phyloP scores from a whole-genome alignment of 2,797 vertebrate species.

The Potorous gilbertii region DNA sequence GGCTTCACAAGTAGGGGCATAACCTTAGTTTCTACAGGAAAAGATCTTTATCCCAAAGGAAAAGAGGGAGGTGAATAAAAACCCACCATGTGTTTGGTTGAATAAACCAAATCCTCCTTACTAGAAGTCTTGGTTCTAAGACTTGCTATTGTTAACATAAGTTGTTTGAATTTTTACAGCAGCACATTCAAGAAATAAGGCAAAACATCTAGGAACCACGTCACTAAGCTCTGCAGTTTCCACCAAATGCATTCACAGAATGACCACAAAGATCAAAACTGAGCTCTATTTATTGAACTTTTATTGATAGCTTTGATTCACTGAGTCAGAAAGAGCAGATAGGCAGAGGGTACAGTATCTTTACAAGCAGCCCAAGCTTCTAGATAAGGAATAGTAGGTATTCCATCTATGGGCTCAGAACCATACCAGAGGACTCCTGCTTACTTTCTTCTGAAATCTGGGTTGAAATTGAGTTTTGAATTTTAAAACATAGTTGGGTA shows the following conservation, averaged over 20 bases:
- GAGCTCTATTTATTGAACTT: slow-evolving; percentile 2
- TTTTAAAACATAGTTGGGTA: not conserved
- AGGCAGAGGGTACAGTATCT: slow-evolving; percentile 1
- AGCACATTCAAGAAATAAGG: not conserved
- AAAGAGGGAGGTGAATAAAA: slow-evolving; percentile 62
- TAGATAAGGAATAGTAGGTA: slow-evolving; percentile 49
- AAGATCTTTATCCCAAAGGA: slow-evolving; percentile 83
- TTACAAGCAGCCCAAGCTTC: slow-evolving; percentile 64
- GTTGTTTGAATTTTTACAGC: slow-evolving; percentile 47
- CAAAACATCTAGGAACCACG: not conserved
- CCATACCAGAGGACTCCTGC: not conserved
- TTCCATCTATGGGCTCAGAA: slow-evolving; percentile 43
- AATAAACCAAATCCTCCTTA: slow-evolving; percentile 77
- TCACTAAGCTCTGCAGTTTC: slow-evolving; percentile 22
- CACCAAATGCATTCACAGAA: slow-evolving; percentile 28
- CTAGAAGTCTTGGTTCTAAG: slow-evolving; percentile 69
- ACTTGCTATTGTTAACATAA: slow-evolving; percentile 64
- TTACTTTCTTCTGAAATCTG: slow-evolving; percentile 64
- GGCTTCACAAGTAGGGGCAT: slow-evolving; percentile 83
- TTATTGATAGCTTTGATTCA: slow-evolving; percentile 42
- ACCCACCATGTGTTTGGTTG: slow-evolving; percentile 75
- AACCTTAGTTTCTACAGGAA: slow-evolving; percentile 85
- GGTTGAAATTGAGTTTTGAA: slow-evolving; percentile 43
- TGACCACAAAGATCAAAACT: not conserved
- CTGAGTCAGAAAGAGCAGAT: slow-evolving; percentile 39